phyloP scores from a whole-genome alignment of 2,113 vertebrate species.

The Hemibagrus wyckioides region DNA sequence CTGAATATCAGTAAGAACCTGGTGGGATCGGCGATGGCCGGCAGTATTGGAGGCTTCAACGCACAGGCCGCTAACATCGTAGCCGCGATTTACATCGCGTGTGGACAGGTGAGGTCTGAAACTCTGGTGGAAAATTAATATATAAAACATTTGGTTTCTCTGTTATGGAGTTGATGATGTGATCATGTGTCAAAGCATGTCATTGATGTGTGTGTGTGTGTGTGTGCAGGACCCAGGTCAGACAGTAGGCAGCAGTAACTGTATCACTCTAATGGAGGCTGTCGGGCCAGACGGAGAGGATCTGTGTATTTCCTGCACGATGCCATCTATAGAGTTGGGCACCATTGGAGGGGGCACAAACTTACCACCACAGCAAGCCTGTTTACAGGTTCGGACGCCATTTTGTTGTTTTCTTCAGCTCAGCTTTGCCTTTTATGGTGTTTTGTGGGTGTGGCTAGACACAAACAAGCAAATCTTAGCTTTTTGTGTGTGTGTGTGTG shows the following conservation, averaged over 20 bases:
- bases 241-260: conserved; percentile 94
- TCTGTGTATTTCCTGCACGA: conserved; percentile 94
- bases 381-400: conserved; percentile 82
- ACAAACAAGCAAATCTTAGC: background rate
- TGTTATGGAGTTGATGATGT: background rate
- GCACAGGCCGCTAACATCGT: conserved; percentile 97
- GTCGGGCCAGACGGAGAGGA: conserved; percentile 82
- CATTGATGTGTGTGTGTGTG: conserved; percentile 10
- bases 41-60: conserved; percentile 93
- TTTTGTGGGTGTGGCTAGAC: background rate
- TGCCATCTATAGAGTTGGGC: conserved; percentile 97
- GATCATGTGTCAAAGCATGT: background rate
- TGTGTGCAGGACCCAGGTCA: conserved; percentile 88
- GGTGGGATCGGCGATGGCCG: conserved; percentile 96
- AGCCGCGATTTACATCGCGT: conserved; percentile 94
- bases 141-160: background rate
- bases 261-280: conserved; percentile 94
- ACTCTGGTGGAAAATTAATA: background rate
- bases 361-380: conserved; percentile 91
- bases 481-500: conserved; percentile 20
- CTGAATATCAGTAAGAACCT: conserved; percentile 95
- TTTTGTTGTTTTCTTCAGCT: background rate
- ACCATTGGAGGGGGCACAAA: conserved; percentile 95
- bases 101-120: conserved; percentile 86
- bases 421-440: background rate